A percentile compares a stretch with the other conserved stretches of the same genome.
phyloP scores from a whole-genome alignment of 2,797 vertebrate species.

The Spinibarbus caldwelli region DNA sequence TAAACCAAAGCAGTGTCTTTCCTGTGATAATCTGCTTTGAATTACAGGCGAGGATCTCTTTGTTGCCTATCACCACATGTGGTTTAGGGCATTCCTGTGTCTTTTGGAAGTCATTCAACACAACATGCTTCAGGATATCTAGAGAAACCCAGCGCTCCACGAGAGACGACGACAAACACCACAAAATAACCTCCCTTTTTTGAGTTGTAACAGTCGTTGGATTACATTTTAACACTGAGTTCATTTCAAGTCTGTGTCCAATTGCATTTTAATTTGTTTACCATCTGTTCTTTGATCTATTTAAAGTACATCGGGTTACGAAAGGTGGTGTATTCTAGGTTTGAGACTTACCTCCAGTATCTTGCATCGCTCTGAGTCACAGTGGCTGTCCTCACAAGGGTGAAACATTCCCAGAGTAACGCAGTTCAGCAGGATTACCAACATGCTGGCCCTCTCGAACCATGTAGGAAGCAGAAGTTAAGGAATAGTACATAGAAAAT shows the following conservation, averaged over 20 bases:
- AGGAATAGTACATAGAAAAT: conserved; percentile 63
- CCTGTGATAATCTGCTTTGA: conserved; percentile 50
- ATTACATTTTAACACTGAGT: neutral
- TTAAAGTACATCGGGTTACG: neutral
- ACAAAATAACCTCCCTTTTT: neutral
- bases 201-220: conserved; percentile 14
- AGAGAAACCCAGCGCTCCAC: conserved; percentile 47
- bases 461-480: conserved; percentile 81
- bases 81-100: conserved; percentile 49
- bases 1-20: conserved; percentile 47
- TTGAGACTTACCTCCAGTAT: conserved; percentile 88
- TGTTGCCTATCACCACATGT: conserved; percentile 51
- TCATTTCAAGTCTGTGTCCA: conserved; percentile 22
- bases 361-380: conserved; percentile 91
- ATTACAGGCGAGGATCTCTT: conserved; percentile 51
- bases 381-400: conserved; percentile 94
- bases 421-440: conserved; percentile 98
- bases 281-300: conserved; percentile 24
- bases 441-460: conserved; percentile 97
- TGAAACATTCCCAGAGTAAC: conserved; percentile 99
- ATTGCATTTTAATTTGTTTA: neutral
- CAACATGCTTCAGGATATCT: conserved; percentile 53
- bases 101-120: conserved; percentile 49
- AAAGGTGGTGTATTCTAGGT: neutral
- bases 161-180: conserved; percentile 2